Conservation (phyloP, 2,888 invertebrate species). For the Tridacna crocea region DNA sequence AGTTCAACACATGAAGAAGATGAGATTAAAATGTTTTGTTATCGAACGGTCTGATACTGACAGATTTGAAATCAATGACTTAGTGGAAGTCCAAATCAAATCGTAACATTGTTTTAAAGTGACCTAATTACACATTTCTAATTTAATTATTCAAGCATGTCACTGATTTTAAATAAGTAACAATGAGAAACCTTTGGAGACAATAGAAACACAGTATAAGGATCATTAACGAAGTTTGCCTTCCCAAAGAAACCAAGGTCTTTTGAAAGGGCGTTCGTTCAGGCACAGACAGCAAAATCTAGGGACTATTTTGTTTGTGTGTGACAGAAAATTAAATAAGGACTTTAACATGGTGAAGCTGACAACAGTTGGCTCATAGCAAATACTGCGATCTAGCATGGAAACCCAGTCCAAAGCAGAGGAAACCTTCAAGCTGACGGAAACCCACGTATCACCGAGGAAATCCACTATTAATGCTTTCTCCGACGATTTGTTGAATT, state of each 20-base stretch:
- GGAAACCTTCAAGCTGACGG: slow-evolving; percentile 58
- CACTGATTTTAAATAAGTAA: neutral
- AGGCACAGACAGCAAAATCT: neutral
- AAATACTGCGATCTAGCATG: slow-evolving; percentile 9
- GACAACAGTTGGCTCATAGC: neutral
- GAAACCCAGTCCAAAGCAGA: slow-evolving; percentile 48
- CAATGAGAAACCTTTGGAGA: slow-evolving; percentile 2
- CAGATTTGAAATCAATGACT: too few relatives aligned
- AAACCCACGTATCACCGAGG: slow-evolving; percentile 43
- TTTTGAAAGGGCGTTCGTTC: neutral
- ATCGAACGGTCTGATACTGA: too few relatives aligned
- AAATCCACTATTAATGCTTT: slow-evolving; percentile 50
- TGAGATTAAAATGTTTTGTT: too few relatives aligned
- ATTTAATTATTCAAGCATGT: neutral
- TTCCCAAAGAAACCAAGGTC: neutral
- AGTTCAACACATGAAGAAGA: too few relatives aligned
- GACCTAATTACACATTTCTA: slow-evolving; percentile 13
- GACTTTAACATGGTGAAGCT: neutral
- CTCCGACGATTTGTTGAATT: slow-evolving; percentile 58
- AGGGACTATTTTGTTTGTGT: neutral
- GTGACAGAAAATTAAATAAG: neutral
- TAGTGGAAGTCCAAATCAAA: too few relatives aligned
- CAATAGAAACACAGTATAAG: neutral
- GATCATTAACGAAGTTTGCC: neutral
- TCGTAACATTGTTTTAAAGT: neutral